Evolutionary conservation across 2,888 invertebrate genomes (phyloP).

Genomic region (Odiellus spinosus): DNA sequence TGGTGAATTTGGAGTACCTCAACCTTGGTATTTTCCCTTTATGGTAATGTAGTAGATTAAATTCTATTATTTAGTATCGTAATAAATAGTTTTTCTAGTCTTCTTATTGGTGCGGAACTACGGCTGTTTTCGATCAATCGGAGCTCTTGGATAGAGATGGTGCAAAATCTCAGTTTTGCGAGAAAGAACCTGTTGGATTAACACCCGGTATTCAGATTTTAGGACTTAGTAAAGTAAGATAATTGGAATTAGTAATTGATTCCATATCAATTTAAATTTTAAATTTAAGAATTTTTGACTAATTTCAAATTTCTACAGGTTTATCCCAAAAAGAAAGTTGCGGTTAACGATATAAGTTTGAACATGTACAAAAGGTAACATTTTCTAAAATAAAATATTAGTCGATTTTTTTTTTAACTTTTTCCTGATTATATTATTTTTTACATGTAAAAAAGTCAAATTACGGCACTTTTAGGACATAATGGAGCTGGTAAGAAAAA

Average conservation of each 20-base stretch:
- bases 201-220: slow-evolving; percentile 38
- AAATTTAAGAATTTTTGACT: neutral
- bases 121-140: slow-evolving; percentile 4
- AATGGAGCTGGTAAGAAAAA: slow-evolving; percentile 78
- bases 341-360: slow-evolving; percentile 51
- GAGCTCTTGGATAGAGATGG: slow-evolving; percentile 6
- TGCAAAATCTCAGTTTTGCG: slow-evolving; percentile 30
- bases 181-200: slow-evolving; percentile 37
- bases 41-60: slow-evolving; percentile 11
- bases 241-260: too few species aligned
- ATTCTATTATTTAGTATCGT: too few species aligned
- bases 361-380: slow-evolving; percentile 64
- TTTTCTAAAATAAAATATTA: too few species aligned
- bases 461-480: slow-evolving; percentile 70
- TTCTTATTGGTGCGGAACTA: slow-evolving; percentile 26
- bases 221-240: slow-evolving; percentile 41
- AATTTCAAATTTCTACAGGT: slow-evolving; percentile 4
- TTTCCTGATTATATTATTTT: slow-evolving; percentile 50
- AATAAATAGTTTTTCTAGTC: too few species aligned
- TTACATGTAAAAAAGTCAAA: slow-evolving; percentile 64
- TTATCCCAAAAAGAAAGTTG: slow-evolving; percentile 31
- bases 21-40: slow-evolving; percentile 43
- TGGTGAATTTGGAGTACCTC: slow-evolving; percentile 39
- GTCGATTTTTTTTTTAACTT: too few species aligned
- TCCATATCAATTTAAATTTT: neutral